Percentiles rank a stretch among this genome's conserved stretches.
Conservation (phyloP, 2,888 invertebrate genomes). For the Apamea anceps region DNA sequence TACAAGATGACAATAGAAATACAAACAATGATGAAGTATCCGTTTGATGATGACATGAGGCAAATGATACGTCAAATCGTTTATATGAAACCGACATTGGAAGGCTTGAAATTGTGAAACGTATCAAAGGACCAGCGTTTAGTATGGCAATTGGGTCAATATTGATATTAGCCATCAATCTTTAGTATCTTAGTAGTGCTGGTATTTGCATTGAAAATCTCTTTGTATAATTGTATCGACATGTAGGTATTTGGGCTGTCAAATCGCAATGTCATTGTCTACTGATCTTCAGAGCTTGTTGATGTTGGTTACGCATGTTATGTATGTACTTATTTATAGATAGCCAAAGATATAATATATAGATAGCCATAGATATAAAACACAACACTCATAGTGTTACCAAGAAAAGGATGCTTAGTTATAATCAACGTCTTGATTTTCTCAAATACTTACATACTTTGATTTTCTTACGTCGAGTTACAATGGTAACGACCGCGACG, state of each 20-base stretch:
- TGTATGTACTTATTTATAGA: no score
- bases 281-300: neutral
- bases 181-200: neutral
- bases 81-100: slow-evolving; percentile 12
- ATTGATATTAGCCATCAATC: neutral
- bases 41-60: slow-evolving; percentile 18
- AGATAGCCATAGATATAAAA: neutral
- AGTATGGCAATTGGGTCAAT: neutral
- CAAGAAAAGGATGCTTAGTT: neutral
- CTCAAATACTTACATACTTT: neutral
- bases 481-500: no score
- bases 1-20: slow-evolving; percentile 52
- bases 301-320: neutral
- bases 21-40: slow-evolving; percentile 45
- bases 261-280: neutral
- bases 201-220: neutral
- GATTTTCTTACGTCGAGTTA: neutral
- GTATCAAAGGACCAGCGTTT: neutral
- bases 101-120: neutral
- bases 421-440: neutral
- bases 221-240: neutral
- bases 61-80: neutral
- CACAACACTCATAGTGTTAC: neutral
- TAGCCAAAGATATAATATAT: neutral
- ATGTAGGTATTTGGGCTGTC: neutral